These are phyloP conservation scores for Lucilia cuprina DNA, from an alignment of 1,140 invertebrate species.

Conservation along the genomic window DNA sequence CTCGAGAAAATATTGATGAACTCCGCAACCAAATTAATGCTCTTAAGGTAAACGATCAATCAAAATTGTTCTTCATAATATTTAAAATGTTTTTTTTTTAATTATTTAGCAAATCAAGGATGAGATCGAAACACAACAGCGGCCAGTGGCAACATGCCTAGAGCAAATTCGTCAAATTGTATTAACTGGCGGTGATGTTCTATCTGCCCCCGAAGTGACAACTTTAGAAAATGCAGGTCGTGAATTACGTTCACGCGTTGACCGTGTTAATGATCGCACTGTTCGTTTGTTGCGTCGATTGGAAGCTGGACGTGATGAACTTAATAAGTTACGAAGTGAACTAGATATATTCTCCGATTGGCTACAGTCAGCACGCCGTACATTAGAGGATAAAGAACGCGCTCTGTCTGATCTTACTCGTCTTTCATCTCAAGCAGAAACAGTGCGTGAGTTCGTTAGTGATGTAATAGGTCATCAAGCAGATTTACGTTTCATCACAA, in stretches of 20 bases:
- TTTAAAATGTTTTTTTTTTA: constrained; percentile 9
- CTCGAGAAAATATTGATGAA: constrained; percentile 87
- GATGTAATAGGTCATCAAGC: constrained; percentile 95
- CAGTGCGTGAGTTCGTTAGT: constrained; percentile 85
- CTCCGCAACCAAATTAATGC: constrained; percentile 88
- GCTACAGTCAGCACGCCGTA: constrained; percentile 80
- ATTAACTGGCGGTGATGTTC: constrained; percentile 85
- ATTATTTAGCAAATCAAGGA: constrained; percentile 81
- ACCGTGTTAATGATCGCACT: constrained; percentile 79
- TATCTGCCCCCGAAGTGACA: constrained; percentile 86
- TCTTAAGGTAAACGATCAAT: constrained; percentile 73
- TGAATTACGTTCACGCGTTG: constrained; percentile 83
- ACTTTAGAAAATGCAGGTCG: constrained; percentile 85
- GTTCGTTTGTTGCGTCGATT: constrained; percentile 80
- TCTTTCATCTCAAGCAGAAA: constrained; percentile 74
- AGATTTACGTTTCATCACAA: constrained; percentile 91
- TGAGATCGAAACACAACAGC: constrained; percentile 86
- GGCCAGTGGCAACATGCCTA: constrained; percentile 83
- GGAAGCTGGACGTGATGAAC: constrained; percentile 82
- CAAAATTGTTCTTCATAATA: constrained; percentile 14
- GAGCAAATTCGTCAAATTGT: constrained; percentile 93
- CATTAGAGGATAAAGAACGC: constrained; percentile 86
- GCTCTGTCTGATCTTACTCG: constrained; percentile 80
- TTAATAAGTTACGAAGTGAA: constrained; percentile 81
- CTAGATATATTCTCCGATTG: constrained; percentile 82